Conservation (phyloP, 1,140 invertebrate species). For the Eupeodes corollae region DNA sequence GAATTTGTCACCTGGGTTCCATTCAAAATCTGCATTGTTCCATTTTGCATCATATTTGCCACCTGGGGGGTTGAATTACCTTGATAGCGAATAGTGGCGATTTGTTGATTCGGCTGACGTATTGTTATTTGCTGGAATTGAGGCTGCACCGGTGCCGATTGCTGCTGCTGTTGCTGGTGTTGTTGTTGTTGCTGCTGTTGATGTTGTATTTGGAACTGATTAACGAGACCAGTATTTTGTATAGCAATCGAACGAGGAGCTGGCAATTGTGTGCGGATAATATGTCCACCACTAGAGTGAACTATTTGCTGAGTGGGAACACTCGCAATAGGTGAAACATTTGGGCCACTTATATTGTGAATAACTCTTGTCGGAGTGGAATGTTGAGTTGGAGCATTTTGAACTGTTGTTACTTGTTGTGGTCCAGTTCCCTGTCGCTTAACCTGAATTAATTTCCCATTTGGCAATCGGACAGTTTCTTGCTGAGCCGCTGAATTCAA, state of each 20-base stretch:
- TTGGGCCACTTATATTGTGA: constrained; percentile 1
- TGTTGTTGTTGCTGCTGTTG: not conserved
- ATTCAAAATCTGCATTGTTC: not conserved
- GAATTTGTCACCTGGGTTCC: not conserved
- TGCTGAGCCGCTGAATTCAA: constrained; percentile 34
- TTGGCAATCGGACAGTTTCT: constrained; percentile 32
- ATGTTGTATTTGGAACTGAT: constrained; percentile 7
- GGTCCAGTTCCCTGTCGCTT: constrained; percentile 21
- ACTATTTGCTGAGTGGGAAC: not conserved
- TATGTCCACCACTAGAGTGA: too few species aligned
- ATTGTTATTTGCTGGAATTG: constrained; percentile 8
- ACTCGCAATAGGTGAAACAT: not conserved
- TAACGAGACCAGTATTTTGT: not conserved
- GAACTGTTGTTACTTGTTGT: constrained; percentile 1
- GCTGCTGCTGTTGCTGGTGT: constrained; percentile 9
- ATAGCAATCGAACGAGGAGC: too few species aligned
- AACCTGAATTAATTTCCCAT: constrained; percentile 34
- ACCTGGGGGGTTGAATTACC: too few species aligned
- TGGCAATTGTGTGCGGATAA: too few species aligned
- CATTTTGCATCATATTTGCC: not conserved
- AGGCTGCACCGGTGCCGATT: constrained; percentile 1
- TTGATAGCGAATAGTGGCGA: constrained; percentile 1
- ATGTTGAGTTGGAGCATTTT: constrained; percentile 1
- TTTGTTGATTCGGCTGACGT: constrained; percentile 10
- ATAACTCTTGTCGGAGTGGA: constrained; percentile 5